These are phyloP conservation scores for Falco concolor DNA, from an alignment of 2,797 vertebrate species.

Conservation along the genomic window DNA sequence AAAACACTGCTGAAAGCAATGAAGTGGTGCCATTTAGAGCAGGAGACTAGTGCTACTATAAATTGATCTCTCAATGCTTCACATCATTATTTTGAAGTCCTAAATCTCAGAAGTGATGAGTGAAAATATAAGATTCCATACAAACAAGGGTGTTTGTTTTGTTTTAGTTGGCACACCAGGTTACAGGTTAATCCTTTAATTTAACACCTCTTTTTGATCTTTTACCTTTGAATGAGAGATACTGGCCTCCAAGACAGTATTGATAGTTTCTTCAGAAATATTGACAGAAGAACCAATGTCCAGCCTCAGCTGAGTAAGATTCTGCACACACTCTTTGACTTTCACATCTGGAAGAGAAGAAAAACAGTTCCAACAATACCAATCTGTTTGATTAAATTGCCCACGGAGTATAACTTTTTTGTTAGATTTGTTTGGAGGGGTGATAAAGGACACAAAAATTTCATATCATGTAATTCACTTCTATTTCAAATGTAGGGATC, in stretches of 20 bases:
- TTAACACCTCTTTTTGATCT: background rate
- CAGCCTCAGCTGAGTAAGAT: slow-evolving; percentile 21
- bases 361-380: background rate
- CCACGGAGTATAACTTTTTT: background rate
- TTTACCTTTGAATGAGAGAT: slow-evolving; percentile 63
- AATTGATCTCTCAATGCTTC: background rate
- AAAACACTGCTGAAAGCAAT: background rate
- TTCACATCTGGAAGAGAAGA: slow-evolving; percentile 46
- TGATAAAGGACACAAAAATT: background rate
- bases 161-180: background rate
- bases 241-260: slow-evolving; percentile 43
- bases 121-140: background rate
- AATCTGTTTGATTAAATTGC: background rate
- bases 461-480: background rate
- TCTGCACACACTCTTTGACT: slow-evolving; percentile 62
- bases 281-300: slow-evolving; percentile 43
- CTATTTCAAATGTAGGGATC: background rate
- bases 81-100: background rate
- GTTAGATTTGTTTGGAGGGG: background rate
- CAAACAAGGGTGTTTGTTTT: background rate
- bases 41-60: background rate
- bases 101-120: background rate
- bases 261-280: slow-evolving; percentile 59
- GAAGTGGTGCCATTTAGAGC: background rate
- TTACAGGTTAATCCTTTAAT: background rate